Percentiles rank a stretch among this genome's conserved stretches.
Evolutionary conservation across 2,797 vertebrate genomes (phyloP).

Genomic region (Sparus aurata): DNA sequence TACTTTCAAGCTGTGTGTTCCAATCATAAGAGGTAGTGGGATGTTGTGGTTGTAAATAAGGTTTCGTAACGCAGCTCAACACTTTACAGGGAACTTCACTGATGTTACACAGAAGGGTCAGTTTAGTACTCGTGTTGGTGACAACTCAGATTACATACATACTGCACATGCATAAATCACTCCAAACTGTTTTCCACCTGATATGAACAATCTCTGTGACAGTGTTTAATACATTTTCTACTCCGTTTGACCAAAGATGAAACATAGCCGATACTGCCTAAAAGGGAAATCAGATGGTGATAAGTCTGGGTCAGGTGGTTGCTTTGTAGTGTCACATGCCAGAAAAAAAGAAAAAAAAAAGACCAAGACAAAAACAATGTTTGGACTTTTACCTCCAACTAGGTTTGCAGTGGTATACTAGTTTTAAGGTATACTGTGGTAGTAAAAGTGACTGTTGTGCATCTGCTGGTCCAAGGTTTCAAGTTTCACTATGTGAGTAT

Average conservation of each 20-base stretch:
- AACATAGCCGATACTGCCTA: background rate
- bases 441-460: too few species aligned
- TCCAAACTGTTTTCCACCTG: background rate
- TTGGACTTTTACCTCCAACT: too few species aligned
- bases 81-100: background rate
- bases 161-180: background rate
- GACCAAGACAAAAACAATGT: background rate
- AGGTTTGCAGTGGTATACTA: too few species aligned
- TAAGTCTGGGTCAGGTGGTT: background rate
- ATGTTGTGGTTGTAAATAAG: background rate
- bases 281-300: background rate
- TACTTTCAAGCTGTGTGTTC: background rate
- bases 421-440: too few species aligned
- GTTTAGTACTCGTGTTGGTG: background rate
- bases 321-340: background rate
- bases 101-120: background rate
- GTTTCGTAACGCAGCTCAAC: background rate
- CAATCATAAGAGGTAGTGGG: background rate
- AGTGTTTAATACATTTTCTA: background rate
- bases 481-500: too few species aligned
- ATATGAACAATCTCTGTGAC: background rate
- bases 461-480: too few species aligned
- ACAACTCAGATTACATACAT: background rate
- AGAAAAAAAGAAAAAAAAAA: background rate
- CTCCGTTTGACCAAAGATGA: background rate